These are phyloP conservation scores for Diabrotica undecimpunctata DNA, from an alignment of 1,140 invertebrate genomes.

Conservation along the genomic window DNA sequence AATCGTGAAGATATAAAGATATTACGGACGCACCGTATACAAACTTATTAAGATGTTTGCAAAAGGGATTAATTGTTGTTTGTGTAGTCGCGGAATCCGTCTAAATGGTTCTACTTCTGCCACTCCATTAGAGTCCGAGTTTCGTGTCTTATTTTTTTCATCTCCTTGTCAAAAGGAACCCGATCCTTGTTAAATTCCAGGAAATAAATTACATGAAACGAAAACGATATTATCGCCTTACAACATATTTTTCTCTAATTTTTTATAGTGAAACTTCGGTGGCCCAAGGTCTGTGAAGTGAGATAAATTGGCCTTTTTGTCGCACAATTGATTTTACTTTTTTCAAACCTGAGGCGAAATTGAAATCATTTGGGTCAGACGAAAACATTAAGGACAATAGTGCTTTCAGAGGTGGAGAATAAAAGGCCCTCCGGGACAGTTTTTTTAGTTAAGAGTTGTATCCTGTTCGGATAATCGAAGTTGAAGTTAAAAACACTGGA, in stretches of 20 bases:
- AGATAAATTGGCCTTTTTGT: conserved; percentile 12
- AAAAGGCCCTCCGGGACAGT: not conserved
- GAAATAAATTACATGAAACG: conserved; percentile 9
- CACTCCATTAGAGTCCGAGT: no score
- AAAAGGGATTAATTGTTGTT: no score
- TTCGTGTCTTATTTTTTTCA: no score
- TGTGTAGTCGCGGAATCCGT: no score
- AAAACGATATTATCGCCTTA: conserved; percentile 13
- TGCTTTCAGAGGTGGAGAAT: not conserved
- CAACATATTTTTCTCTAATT: conserved; percentile 13
- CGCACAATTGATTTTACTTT: conserved; percentile 9
- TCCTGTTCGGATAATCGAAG: not conserved
- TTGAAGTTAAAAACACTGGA: no score
- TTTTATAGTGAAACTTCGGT: not conserved
- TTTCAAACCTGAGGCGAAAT: conserved; percentile 10
- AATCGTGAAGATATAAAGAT: no score
- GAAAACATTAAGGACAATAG: not conserved
- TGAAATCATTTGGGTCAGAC: conserved; percentile 6
- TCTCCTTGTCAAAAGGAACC: not conserved
- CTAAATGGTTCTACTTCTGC: no score
- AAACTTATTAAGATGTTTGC: no score
- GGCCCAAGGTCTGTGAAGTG: conserved; percentile 7
- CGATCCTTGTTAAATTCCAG: conserved; percentile 3
- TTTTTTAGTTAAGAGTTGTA: not conserved
- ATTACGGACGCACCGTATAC: no score